These are phyloP conservation scores for Ormyrus pomaceus DNA, from an alignment of 2,888 invertebrate genomes.

Conservation along the genomic window DNA sequence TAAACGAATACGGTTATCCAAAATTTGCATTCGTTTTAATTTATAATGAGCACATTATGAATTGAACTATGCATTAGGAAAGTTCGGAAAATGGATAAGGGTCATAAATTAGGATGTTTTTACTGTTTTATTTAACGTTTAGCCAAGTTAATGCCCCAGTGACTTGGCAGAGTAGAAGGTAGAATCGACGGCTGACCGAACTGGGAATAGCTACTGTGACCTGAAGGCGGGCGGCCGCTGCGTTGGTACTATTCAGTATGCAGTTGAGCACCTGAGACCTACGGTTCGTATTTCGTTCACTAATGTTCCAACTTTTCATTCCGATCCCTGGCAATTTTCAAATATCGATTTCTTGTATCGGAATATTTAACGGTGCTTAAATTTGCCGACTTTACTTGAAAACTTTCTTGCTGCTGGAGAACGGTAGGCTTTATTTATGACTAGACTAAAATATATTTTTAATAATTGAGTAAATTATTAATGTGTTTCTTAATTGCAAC, in stretches of 20 bases:
- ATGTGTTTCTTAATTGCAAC: too few species aligned
- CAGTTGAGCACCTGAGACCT: slow-evolving; percentile 50
- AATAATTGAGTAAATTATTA: too few species aligned
- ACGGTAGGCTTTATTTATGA: slow-evolving; percentile 10
- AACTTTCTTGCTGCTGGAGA: neutral
- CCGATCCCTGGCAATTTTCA: slow-evolving; percentile 45
- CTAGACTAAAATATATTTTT: neutral
- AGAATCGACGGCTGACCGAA: slow-evolving; percentile 50
- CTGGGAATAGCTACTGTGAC: slow-evolving; percentile 48
- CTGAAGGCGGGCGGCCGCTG: neutral
- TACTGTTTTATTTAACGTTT: slow-evolving; percentile 42
- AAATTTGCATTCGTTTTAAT: too few species aligned
- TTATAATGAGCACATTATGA: neutral
- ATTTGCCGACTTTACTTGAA: slow-evolving; percentile 17
- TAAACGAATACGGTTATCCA: too few species aligned
- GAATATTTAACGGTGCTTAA: slow-evolving; percentile 47
- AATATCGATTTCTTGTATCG: slow-evolving; percentile 47
- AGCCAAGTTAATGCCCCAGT: slow-evolving; percentile 35
- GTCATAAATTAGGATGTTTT: slow-evolving; percentile 38
- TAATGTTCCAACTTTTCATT: slow-evolving; percentile 54
- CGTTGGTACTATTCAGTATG: slow-evolving; percentile 48
- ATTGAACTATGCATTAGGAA: neutral
- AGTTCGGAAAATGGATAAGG: slow-evolving; percentile 11
- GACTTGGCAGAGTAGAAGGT: slow-evolving; percentile 19
- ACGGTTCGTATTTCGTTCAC: slow-evolving; percentile 46